phyloP scores from a whole-genome alignment of 2,113 vertebrate genomes.

The Burhinus oedicnemus region DNA sequence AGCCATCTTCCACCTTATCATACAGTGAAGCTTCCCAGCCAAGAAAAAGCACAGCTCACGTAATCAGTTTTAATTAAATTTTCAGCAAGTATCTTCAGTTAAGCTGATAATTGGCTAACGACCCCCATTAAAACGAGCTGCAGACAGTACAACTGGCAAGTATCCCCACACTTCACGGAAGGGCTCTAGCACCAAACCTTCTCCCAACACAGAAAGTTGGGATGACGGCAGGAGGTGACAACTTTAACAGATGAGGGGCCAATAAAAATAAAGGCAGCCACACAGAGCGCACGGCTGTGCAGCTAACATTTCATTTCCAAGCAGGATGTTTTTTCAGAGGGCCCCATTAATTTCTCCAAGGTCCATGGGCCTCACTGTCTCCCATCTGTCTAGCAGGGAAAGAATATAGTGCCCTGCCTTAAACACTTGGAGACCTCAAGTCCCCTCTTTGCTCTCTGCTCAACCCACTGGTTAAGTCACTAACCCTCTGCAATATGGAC shows the following conservation, averaged over 20 bases:
- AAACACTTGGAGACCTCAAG: conserved; percentile 54
- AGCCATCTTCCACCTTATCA: neutral
- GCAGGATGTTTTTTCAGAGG: conserved; percentile 47
- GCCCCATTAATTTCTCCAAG: conserved; percentile 59
- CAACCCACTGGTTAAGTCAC: conserved; percentile 53
- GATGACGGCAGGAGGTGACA: neutral
- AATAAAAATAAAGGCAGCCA: conserved; percentile 35
- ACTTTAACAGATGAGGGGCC: neutral
- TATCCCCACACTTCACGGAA: neutral
- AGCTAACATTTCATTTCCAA: conserved; percentile 61
- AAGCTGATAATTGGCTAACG: neutral
- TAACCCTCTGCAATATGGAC: conserved; percentile 47
- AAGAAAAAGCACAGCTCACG: neutral
- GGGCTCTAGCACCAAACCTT: neutral
- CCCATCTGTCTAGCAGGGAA: conserved; percentile 53
- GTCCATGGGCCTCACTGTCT: conserved; percentile 51
- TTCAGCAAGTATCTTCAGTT: neutral
- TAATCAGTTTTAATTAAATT: neutral
- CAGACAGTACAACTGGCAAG: neutral
- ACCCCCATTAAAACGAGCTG: neutral
- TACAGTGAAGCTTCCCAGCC: neutral
- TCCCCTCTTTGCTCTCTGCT: conserved; percentile 41
- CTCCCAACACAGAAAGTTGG: neutral
- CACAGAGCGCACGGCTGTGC: neutral
- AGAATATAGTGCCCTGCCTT: conserved; percentile 56